These are phyloP conservation scores for Drosophila gaucha DNA, from an alignment of 2,888 invertebrate species.

Conservation along the genomic window DNA sequence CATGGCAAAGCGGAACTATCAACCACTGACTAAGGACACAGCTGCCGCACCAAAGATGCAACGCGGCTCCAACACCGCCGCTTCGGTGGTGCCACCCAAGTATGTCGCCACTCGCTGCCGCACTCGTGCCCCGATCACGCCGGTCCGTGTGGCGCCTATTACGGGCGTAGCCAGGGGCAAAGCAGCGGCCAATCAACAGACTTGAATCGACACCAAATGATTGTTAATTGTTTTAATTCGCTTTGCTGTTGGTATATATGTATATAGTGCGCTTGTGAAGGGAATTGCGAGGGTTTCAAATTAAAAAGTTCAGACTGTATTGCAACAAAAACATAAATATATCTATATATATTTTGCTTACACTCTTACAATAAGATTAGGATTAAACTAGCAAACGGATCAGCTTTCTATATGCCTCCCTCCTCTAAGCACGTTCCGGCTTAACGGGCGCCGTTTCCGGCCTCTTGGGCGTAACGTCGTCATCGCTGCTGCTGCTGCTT, in stretches of 20 bases:
- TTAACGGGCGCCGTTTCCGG: constrained; percentile 78
- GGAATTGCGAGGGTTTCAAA: neutral
- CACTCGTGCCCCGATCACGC: neutral
- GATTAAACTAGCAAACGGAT: constrained; percentile 35
- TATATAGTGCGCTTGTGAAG: no score
- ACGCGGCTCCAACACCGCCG: neutral
- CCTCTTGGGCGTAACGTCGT: constrained; percentile 77
- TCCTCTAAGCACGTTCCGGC: constrained; percentile 51
- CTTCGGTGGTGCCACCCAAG: neutral
- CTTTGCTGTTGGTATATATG: no score
- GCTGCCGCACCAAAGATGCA: fast-evolving
- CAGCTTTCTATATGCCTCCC: neutral
- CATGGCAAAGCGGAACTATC: constrained; percentile 2
- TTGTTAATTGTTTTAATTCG: neutral
- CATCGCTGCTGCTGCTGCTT: constrained; percentile 79
- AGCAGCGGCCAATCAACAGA: neutral
- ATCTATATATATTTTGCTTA: constrained; percentile 45
- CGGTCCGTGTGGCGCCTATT: neutral
- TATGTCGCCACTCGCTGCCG: neutral
- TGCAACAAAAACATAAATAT: constrained; percentile 58
- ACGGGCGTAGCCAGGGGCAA: neutral
- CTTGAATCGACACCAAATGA: neutral
- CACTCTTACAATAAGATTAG: constrained; percentile 38
- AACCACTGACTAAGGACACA: neutral
- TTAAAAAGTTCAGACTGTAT: neutral